Percentiles rank a stretch among this genome's conserved stretches.
These are phyloP conservation scores for Syngnathus floridae DNA, from an alignment of 2,113 vertebrate genomes.

Conservation along the genomic window DNA sequence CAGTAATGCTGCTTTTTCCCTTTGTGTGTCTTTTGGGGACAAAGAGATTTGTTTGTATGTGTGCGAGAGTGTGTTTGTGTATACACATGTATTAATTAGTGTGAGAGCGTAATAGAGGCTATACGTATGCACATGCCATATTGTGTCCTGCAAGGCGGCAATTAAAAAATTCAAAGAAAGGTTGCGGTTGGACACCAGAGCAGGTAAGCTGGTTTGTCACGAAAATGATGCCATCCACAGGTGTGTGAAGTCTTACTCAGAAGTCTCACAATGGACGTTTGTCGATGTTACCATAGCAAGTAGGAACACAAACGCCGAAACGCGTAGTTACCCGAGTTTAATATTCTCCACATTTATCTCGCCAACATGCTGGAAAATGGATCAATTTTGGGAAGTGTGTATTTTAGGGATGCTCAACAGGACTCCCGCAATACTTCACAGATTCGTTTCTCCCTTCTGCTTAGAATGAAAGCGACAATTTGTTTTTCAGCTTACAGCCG, in stretches of 20 bases:
- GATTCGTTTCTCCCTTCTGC: too few relatives aligned
- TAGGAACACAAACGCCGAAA: background rate
- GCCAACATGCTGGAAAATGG: background rate
- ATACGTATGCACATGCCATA: background rate
- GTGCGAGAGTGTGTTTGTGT: background rate
- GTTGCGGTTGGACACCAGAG: background rate
- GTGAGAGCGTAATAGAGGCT: background rate
- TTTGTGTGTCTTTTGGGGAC: background rate
- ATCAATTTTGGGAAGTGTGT: background rate
- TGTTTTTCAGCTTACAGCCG: too few relatives aligned
- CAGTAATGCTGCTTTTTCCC: background rate
- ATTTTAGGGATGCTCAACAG: too few relatives aligned
- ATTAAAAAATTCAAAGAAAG: background rate
- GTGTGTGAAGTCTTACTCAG: background rate
- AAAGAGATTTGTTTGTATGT: background rate
- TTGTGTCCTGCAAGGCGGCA: background rate
- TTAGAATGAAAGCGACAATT: too few relatives aligned
- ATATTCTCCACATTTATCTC: background rate
- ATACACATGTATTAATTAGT: constrained; percentile 14
- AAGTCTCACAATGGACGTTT: background rate
- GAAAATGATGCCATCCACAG: background rate
- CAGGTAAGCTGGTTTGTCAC: background rate
- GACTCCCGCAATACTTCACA: too few relatives aligned
- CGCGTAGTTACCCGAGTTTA: background rate
- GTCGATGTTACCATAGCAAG: background rate